Conservation (phyloP, 2,888 invertebrate species). For the Carabus problematicus region DNA sequence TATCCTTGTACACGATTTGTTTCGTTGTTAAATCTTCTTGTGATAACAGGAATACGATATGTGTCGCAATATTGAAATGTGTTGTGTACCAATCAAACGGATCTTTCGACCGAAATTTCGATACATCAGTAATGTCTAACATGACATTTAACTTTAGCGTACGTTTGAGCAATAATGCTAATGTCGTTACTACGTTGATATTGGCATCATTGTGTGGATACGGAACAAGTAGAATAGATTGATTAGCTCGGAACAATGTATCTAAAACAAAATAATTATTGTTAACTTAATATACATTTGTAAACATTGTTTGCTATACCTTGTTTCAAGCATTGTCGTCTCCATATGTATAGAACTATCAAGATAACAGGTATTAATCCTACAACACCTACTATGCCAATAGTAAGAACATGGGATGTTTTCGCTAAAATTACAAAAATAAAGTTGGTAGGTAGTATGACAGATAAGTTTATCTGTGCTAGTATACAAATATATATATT, state of each 20-base stretch:
- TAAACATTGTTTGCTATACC: not conserved
- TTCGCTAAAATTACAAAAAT: not conserved
- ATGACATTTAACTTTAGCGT: slow-evolving; percentile 15
- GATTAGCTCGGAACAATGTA: not conserved
- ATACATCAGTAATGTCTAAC: slow-evolving; percentile 16
- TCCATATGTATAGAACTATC: slow-evolving; percentile 24
- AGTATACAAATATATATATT: not conserved
- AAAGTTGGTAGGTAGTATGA: not conserved
- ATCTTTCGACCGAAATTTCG: not conserved
- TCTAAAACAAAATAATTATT: not conserved
- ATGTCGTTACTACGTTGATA: slow-evolving; percentile 7
- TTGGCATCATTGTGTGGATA: slow-evolving; percentile 23
- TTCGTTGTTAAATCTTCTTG: not conserved
- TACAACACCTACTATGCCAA: slow-evolving; percentile 30
- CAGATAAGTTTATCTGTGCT: not conserved
- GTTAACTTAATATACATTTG: not conserved
- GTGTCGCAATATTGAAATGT: slow-evolving; percentile 19
- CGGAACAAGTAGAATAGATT: slow-evolving; percentile 17
- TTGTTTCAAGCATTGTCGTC: not conserved
- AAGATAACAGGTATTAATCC: slow-evolving; percentile 23
- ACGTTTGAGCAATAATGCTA: slow-evolving; percentile 7
- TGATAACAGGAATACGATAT: slow-evolving; percentile 25
- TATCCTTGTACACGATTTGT: slow-evolving; percentile 13
- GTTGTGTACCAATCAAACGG: slow-evolving; percentile 20
- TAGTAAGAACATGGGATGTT: slow-evolving; percentile 1